A percentile compares a stretch with the other conserved stretches of the same genome.
phyloP scores from a whole-genome alignment of 2,888 invertebrate species.

The Trichopria drosophilae region DNA sequence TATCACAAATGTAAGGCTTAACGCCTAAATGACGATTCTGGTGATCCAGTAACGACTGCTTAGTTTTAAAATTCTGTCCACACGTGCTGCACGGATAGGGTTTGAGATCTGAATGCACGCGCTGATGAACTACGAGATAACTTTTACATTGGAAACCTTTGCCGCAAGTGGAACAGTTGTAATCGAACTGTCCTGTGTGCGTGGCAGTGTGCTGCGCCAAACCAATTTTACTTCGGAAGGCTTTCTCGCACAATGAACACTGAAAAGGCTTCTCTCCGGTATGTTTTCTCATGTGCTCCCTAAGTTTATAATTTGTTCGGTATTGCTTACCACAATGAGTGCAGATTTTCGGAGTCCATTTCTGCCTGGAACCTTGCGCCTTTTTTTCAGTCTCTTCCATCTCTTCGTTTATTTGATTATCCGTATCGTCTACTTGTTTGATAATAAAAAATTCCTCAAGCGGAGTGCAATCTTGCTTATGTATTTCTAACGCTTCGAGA shows the following conservation, averaged over 20 bases:
- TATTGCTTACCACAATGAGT: conserved; percentile 64
- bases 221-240: conserved; percentile 64
- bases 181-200: conserved; percentile 65
- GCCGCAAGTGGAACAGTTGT: conserved; percentile 64
- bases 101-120: conserved; percentile 65
- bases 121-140: conserved; percentile 65
- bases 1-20: conserved; percentile 65
- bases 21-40: conserved; percentile 66
- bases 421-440: conserved; percentile 23
- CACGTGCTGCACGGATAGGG: conserved; percentile 65
- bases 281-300: conserved; percentile 65
- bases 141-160: conserved; percentile 67
- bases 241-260: conserved; percentile 63
- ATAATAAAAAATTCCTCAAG: too few species aligned
- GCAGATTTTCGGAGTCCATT: conserved; percentile 61
- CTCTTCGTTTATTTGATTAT: conserved; percentile 15
- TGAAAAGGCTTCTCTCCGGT: conserved; percentile 66
- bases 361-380: conserved; percentile 48
- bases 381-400: conserved; percentile 38
- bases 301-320: conserved; percentile 65
- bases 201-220: conserved; percentile 65
- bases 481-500: conserved; percentile 56
- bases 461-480: conserved; percentile 50
- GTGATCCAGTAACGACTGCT: conserved; percentile 65
- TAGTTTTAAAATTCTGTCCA: conserved; percentile 64